These are phyloP conservation scores for Lottia scabra DNA, from an alignment of 2,888 invertebrate species.

Conservation along the genomic window DNA sequence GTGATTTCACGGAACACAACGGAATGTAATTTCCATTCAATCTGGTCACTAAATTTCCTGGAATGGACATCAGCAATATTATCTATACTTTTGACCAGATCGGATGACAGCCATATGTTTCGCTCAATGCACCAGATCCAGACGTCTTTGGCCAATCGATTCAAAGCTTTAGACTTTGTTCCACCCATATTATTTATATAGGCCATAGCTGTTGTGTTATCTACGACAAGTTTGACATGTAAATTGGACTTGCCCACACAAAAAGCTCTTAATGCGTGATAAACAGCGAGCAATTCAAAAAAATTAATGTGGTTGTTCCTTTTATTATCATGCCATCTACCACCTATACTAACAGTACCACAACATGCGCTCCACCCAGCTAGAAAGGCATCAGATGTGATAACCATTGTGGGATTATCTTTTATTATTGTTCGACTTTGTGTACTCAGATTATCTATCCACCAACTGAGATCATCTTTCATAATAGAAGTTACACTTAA, in stretches of 20 bases:
- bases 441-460: conserved; percentile 2
- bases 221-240: neutral
- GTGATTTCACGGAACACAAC: too few species aligned
- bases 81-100: neutral
- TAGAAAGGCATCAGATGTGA: neutral
- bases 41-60: too few species aligned
- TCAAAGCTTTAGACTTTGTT: neutral
- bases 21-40: too few species aligned
- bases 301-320: neutral
- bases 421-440: neutral
- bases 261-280: neutral
- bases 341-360: neutral
- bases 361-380: neutral
- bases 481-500: neutral
- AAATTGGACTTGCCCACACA: neutral
- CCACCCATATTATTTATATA: neutral
- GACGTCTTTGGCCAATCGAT: too few species aligned
- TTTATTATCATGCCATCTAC: neutral
- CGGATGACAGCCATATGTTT: too few species aligned
- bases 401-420: neutral
- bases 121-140: too few species aligned
- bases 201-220: neutral
- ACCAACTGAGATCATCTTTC: conserved; percentile 6
- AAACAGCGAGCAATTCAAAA: neutral
- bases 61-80: too few species aligned